phyloP scores from a whole-genome alignment of 2,888 invertebrate species.

The Pseudoips prasinana region DNA sequence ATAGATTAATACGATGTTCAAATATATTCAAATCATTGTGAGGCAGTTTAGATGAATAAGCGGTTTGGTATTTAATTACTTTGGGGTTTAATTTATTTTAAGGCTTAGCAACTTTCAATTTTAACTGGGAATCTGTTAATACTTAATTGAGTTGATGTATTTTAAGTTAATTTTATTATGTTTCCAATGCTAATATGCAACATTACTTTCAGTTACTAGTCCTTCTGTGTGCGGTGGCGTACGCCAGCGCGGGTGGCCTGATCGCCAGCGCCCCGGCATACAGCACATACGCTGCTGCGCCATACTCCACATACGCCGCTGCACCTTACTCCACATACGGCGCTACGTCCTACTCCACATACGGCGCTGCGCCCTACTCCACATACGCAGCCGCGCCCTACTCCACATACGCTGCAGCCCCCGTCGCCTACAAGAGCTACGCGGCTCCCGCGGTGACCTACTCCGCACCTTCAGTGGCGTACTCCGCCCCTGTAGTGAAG shows the following conservation, averaged over 20 bases:
- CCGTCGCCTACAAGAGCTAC: constrained; percentile 38
- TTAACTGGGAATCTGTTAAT: too few species aligned
- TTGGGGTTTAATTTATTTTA: too few species aligned
- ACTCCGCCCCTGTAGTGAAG: constrained; percentile 55
- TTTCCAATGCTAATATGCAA: too few species aligned
- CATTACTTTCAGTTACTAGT: constrained; percentile 75
- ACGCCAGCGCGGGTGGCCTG: constrained; percentile 79
- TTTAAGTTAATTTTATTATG: too few species aligned
- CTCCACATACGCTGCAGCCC: constrained; percentile 28
- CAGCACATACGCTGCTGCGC: constrained; percentile 37
- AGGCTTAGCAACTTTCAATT: too few species aligned
- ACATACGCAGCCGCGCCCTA: constrained; percentile 24
- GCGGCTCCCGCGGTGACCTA: constrained; percentile 43
- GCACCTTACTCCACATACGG: constrained; percentile 21
- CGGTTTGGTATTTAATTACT: too few species aligned
- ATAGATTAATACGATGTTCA: too few species aligned
- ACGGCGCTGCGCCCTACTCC: constrained; percentile 48
- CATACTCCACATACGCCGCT: constrained; percentile 47
- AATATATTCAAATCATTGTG: too few species aligned
- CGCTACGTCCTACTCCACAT: constrained; percentile 34
- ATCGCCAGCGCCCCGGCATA: constrained; percentile 35
- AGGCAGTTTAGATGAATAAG: too few species aligned
- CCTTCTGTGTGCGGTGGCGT: constrained; percentile 79
- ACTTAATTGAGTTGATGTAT: too few species aligned
- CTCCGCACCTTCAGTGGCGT: constrained; percentile 42